A percentile compares a stretch with the other conserved stretches of the same genome.
These are phyloP conservation scores for Scaptodrosophila latifasciaeformis DNA, from an alignment of 2,888 invertebrate species.

Conservation along the genomic window DNA sequence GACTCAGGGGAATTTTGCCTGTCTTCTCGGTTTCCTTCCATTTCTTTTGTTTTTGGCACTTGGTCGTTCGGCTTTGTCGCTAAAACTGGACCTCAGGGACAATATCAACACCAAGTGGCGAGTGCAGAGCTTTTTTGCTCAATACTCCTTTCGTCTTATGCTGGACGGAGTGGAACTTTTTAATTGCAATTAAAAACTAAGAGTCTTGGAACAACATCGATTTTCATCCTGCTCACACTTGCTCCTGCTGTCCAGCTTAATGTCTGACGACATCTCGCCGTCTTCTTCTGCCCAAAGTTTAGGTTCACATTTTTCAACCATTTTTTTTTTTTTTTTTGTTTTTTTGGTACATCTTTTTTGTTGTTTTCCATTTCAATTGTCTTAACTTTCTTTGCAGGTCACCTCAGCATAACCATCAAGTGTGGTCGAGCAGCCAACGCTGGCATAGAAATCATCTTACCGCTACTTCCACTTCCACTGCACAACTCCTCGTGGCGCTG, in stretches of 20 bases:
- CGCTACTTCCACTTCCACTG: too few species aligned
- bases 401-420: slow-evolving; percentile 28
- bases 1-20: slow-evolving; percentile 20
- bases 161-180: slow-evolving; percentile 61
- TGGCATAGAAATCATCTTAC: slow-evolving; percentile 37
- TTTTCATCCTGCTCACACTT: neutral
- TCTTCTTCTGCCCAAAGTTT: slow-evolving; percentile 9
- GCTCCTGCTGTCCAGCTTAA: neutral
- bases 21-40: slow-evolving; percentile 4
- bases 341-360: neutral
- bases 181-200: slow-evolving; percentile 64
- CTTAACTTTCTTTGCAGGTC: slow-evolving; percentile 35
- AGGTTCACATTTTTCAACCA: slow-evolving; percentile 18
- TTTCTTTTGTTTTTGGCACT: neutral
- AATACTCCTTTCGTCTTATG: slow-evolving; percentile 1
- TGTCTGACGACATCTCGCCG: neutral
- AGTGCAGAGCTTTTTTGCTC: neutral
- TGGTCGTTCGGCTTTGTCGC: slow-evolving; percentile 43
- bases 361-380: neutral
- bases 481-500: too few species aligned
- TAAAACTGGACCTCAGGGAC: slow-evolving; percentile 52
- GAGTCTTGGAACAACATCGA: slow-evolving; percentile 28
- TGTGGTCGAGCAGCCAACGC: slow-evolving; percentile 11
- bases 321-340: slow-evolving; percentile 9
- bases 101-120: slow-evolving; percentile 24